phyloP scores from a whole-genome alignment of 2,113 vertebrate genomes.

The Uria lomvia region DNA sequence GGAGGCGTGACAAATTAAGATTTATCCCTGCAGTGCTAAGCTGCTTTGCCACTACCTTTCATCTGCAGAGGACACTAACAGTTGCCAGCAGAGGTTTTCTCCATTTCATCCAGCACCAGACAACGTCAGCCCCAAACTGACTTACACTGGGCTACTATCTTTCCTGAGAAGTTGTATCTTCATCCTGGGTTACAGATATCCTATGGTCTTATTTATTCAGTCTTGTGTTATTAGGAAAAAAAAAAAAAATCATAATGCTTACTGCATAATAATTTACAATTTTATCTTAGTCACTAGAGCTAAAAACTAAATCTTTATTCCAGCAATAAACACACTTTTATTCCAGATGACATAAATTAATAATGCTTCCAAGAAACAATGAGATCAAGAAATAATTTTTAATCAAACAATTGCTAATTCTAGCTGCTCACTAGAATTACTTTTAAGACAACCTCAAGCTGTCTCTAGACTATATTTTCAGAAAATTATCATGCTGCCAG shows the following conservation, averaged over 20 bases:
- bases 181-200: neutral
- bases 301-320: neutral
- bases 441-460: neutral
- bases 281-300: neutral
- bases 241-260: neutral
- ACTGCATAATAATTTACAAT: neutral
- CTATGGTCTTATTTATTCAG: neutral
- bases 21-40: conserved; percentile 3
- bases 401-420: neutral
- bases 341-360: neutral
- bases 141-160: neutral
- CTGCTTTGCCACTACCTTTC: conserved; percentile 28
- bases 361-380: neutral
- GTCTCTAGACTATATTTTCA: neutral
- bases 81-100: neutral
- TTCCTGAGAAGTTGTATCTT: neutral
- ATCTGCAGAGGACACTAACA: neutral
- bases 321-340: neutral
- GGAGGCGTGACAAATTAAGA: conserved; percentile 25
- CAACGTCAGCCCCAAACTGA: neutral
- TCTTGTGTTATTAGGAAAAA: neutral
- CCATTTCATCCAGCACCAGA: neutral
- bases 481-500: neutral
- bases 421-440: neutral
- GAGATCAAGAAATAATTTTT: neutral